A percentile compares a stretch with the other conserved stretches of the same genome.
These are phyloP conservation scores for Scelioninae gen. 1 DNA, from an alignment of 2,888 invertebrate species.

Conservation along the genomic window DNA sequence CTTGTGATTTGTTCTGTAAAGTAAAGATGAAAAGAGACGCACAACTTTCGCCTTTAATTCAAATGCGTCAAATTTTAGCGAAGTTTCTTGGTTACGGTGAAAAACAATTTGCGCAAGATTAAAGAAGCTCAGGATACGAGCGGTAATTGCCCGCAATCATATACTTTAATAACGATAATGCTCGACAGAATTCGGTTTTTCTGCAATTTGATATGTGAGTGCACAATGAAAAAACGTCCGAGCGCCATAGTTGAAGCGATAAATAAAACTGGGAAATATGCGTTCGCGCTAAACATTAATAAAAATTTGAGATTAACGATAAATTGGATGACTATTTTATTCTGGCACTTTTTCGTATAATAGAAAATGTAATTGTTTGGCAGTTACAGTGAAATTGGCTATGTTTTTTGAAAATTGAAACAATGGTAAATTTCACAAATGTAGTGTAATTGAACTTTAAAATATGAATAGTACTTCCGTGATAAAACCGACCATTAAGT, in stretches of 20 bases:
- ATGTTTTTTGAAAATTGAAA: background rate
- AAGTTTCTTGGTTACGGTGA: constrained; percentile 15
- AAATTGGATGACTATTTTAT: no score
- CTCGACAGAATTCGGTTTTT: constrained; percentile 36
- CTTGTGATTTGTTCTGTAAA: constrained; percentile 16
- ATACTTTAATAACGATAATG: constrained; percentile 50
- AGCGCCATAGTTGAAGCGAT: no score
- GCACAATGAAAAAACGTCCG: constrained; percentile 37
- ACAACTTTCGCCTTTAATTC: constrained; percentile 48
- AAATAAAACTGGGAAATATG: constrained; percentile 30
- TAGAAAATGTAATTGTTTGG: background rate
- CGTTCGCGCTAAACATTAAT: no score
- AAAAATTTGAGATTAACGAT: no score
- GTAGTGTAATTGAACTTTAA: constrained; percentile 7
- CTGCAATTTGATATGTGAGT: constrained; percentile 16
- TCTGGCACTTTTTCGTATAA: constrained; percentile 6
- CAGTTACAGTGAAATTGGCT: background rate
- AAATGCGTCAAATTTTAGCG: constrained; percentile 49
- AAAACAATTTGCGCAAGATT: constrained; percentile 52
- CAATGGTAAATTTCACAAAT: background rate
- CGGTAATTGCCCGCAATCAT: constrained; percentile 54
- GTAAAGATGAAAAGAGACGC: constrained; percentile 6
- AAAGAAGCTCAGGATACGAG: constrained; percentile 40
- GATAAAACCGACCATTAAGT: constrained; percentile 1
- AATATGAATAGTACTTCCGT: background rate